Evolutionary conservation across 2,113 vertebrate species (phyloP).

Genomic region (Stigmatopora argus): DNA sequence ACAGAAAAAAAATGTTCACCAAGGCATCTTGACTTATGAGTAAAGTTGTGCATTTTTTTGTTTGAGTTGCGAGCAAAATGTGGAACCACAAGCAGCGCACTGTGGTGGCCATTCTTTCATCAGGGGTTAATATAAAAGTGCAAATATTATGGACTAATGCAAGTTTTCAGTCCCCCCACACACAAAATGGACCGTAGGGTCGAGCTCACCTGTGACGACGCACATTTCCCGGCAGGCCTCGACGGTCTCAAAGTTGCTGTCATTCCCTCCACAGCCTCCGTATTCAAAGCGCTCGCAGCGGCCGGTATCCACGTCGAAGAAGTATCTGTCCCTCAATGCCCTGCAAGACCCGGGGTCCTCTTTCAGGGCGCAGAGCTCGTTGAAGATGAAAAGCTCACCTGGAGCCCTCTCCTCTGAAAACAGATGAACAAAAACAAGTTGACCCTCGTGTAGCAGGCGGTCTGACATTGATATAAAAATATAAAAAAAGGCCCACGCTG

Average conservation of each 20-base stretch:
- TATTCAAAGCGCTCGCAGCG: constrained; percentile 80
- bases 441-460: not conserved
- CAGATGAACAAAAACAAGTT: constrained; percentile 16
- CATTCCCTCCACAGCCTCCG: constrained; percentile 87
- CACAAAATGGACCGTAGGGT: not conserved
- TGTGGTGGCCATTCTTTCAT: no score
- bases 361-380: constrained; percentile 78
- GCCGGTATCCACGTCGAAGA: constrained; percentile 73
- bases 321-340: constrained; percentile 73
- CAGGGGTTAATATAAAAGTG: no score
- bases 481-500: not conserved
- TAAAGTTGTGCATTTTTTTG: no score
- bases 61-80: no score
- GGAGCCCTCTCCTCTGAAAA: constrained; percentile 29
- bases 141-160: no score
- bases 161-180: no score
- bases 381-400: constrained; percentile 57
- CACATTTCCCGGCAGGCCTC: constrained; percentile 78
- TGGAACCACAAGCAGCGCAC: no score
- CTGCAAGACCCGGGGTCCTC: constrained; percentile 79
- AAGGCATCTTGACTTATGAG: no score
- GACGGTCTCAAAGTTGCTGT: constrained; percentile 79
- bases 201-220: constrained; percentile 62
- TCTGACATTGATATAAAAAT: not conserved
- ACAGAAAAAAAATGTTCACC: no score